These are phyloP conservation scores for Pachyseris speciosa DNA, from an alignment of 64 coral and sea anemone genomes.

Conservation along the genomic window DNA sequence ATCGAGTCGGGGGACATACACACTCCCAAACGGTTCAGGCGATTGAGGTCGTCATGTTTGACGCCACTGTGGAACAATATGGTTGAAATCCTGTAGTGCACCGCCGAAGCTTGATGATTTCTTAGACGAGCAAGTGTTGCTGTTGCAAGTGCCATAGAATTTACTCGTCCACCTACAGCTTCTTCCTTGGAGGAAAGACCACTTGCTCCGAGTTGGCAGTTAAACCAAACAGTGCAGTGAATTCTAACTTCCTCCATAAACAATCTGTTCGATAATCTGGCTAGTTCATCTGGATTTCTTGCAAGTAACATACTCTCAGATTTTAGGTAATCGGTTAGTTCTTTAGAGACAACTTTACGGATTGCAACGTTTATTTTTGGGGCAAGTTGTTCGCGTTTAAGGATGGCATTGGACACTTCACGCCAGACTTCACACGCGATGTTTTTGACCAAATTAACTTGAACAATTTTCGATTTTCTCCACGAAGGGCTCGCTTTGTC, in stretches of 20 bases:
- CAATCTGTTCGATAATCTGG: neutral
- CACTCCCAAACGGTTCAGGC: conserved; percentile 25
- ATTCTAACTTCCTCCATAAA: conserved; percentile 19
- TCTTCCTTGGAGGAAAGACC: neutral
- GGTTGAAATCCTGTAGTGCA: conserved; percentile 12
- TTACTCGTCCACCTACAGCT: neutral
- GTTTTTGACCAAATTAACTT: conserved; percentile 17
- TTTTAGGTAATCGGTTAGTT: no score
- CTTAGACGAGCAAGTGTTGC: conserved; percentile 5
- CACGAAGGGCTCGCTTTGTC: neutral
- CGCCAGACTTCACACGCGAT: conserved; percentile 14
- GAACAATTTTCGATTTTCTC: neutral
- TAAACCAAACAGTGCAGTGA: conserved; percentile 7
- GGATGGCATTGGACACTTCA: conserved; percentile 2
- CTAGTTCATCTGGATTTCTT: conserved; percentile 10
- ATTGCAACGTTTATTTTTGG: neutral
- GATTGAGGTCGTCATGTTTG: conserved; percentile 17
- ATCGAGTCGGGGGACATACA: conserved; percentile 18
- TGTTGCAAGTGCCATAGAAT: neutral
- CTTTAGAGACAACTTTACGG: no score
- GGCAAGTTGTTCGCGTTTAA: conserved; percentile 26
- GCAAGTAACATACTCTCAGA: no score
- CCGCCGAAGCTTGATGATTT: neutral
- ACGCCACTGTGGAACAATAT: conserved; percentile 48
- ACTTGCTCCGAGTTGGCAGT: conserved; percentile 5